Conservation (phyloP, 2,113 vertebrate species). For the Microtus ochrogaster region DNA sequence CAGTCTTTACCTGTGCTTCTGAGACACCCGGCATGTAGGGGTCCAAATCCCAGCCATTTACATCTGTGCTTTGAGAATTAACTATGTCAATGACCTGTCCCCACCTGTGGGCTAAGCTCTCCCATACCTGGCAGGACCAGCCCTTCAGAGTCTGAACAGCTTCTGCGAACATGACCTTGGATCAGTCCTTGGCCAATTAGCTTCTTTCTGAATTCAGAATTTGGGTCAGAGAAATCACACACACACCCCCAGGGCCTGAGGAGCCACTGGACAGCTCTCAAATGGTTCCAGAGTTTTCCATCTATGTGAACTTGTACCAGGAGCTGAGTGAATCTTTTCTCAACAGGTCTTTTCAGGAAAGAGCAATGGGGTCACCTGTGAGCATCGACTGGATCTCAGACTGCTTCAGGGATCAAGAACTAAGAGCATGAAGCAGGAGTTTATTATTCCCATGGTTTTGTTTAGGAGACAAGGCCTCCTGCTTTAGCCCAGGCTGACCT, state of each 20-base stretch:
- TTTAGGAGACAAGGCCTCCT: background rate
- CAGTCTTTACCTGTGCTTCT: conserved; percentile 7
- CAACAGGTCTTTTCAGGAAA: background rate
- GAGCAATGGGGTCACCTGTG: background rate
- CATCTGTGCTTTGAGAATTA: conserved; percentile 48
- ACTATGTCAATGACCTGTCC: background rate
- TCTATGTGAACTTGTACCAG: background rate
- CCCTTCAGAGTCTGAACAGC: background rate
- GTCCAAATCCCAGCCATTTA: background rate
- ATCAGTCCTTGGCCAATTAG: conserved; percentile 1
- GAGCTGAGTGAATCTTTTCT: background rate
- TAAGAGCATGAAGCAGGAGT: background rate
- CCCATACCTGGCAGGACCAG: background rate
- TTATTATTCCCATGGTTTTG: background rate
- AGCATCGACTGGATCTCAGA: background rate
- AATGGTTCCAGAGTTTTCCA: background rate
- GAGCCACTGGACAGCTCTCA: background rate
- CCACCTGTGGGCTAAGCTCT: background rate
- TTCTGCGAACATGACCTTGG: background rate
- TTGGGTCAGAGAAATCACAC: background rate
- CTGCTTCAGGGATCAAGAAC: background rate
- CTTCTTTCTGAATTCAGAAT: conserved; percentile 33
- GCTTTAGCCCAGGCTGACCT: background rate
- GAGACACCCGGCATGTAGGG: background rate
- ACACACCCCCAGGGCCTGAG: too few relatives aligned